Evolutionary conservation across 2,888 invertebrate species (phyloP).

Genomic region (Plagodis pulveraria): DNA sequence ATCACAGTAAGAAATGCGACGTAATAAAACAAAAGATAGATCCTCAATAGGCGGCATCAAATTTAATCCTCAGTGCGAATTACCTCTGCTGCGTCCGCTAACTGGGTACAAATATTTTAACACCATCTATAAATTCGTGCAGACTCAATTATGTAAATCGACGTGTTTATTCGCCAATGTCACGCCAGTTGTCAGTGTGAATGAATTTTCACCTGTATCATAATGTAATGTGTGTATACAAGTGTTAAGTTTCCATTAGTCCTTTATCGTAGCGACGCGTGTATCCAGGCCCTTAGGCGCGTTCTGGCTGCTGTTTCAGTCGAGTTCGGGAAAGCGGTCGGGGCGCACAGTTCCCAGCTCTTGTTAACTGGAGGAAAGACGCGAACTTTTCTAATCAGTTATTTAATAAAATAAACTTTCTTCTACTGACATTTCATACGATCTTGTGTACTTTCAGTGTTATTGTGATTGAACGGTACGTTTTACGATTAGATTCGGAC

Average conservation of each 20-base stretch:
- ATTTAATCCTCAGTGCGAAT: slow-evolving; percentile 4
- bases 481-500: slow-evolving; percentile 11
- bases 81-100: slow-evolving; percentile 8
- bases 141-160: slow-evolving; percentile 25
- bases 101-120: slow-evolving; percentile 17
- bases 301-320: slow-evolving; percentile 30
- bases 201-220: slow-evolving; percentile 23
- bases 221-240: background rate
- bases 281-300: slow-evolving; percentile 11
- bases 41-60: background rate
- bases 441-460: slow-evolving; percentile 12
- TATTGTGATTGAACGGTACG: slow-evolving; percentile 5
- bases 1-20: too few relatives aligned
- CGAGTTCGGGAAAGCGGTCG: slow-evolving; percentile 24
- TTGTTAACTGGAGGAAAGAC: background rate
- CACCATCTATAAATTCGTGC: slow-evolving; percentile 19
- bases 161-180: slow-evolving; percentile 12
- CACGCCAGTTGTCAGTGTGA: slow-evolving; percentile 20
- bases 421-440: background rate
- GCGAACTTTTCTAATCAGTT: slow-evolving; percentile 14
- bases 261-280: slow-evolving; percentile 10
- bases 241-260: slow-evolving; percentile 14
- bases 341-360: slow-evolving; percentile 27
- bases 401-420: background rate
- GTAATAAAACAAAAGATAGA: background rate